These are phyloP conservation scores for Anadara kagoshimensis DNA, from an alignment of 1,140 invertebrate genomes.

Conservation along the genomic window DNA sequence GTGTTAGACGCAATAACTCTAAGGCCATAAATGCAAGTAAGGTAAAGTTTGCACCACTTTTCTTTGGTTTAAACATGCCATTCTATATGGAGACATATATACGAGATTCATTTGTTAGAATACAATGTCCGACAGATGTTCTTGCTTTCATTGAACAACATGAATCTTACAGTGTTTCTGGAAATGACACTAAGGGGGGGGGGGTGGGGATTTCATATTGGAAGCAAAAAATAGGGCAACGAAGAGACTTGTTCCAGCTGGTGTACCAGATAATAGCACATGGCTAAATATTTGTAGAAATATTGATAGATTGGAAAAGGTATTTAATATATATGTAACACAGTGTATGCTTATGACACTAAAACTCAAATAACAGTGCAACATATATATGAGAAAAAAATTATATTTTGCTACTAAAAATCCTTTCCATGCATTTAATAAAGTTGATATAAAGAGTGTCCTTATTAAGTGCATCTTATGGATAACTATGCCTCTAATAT, in stretches of 20 bases:
- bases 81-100: conserved; percentile 11
- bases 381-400: no score
- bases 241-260: background rate
- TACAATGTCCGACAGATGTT: conserved; percentile 1
- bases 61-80: conserved; percentile 7
- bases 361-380: no score
- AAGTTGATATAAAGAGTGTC: no score
- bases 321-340: no score
- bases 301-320: conserved; percentile 12
- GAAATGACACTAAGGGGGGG: conserved; percentile 2
- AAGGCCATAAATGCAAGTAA: no score
- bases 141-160: background rate
- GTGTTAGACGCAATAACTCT: no score
- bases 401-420: no score
- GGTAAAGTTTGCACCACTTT: no score
- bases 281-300: conserved; percentile 7
- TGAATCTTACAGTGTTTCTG: conserved; percentile 2
- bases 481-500: no score
- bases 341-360: no score
- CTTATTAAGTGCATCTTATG: no score
- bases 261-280: background rate
- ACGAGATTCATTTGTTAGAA: background rate
- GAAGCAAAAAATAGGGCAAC: background rate
- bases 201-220: background rate
- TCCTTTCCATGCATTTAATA: no score